These are phyloP conservation scores for Cephus pulcher DNA, from an alignment of 2,888 invertebrate genomes.

Conservation along the genomic window DNA sequence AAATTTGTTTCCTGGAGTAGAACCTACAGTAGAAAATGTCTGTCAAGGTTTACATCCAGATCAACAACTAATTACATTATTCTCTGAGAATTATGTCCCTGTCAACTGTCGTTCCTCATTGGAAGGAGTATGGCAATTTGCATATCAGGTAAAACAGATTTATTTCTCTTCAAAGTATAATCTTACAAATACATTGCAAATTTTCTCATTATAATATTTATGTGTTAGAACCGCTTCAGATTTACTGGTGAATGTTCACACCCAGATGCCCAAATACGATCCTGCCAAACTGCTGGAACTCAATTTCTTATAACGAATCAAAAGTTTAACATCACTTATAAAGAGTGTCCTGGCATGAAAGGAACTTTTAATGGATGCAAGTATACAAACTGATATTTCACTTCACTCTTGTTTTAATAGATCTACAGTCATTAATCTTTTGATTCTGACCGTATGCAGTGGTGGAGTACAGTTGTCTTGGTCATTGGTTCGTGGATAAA, in stretches of 20 bases:
- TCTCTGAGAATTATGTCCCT: constrained; percentile 90
- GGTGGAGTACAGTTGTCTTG: constrained; percentile 92
- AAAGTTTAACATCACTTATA: constrained; percentile 95
- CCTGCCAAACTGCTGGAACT: constrained; percentile 96
- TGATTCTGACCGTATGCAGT: constrained; percentile 62
- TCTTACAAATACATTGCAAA: neutral
- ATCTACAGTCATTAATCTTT: neutral
- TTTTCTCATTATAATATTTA: constrained; percentile 19
- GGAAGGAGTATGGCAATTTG: constrained; percentile 97
- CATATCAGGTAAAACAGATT: constrained; percentile 74
- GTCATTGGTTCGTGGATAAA: constrained; percentile 95
- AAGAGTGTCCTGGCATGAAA: constrained; percentile 89
- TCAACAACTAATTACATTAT: constrained; percentile 86
- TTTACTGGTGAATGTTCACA: constrained; percentile 93
- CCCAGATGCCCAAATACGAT: constrained; percentile 89
- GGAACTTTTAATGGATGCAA: constrained; percentile 87
- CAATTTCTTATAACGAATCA: constrained; percentile 96
- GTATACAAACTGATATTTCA: constrained; percentile 20
- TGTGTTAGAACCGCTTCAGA: constrained; percentile 80
- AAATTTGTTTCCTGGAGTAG: constrained; percentile 73
- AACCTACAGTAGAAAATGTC: constrained; percentile 81
- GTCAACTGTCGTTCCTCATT: constrained; percentile 92
- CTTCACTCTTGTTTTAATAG: constrained; percentile 11
- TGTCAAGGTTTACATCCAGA: constrained; percentile 81
- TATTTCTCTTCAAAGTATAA: neutral